Base-by-base conservation (phyloP, 1,140 invertebrate species). In the Dendroctonus ponderosae region DNA sequence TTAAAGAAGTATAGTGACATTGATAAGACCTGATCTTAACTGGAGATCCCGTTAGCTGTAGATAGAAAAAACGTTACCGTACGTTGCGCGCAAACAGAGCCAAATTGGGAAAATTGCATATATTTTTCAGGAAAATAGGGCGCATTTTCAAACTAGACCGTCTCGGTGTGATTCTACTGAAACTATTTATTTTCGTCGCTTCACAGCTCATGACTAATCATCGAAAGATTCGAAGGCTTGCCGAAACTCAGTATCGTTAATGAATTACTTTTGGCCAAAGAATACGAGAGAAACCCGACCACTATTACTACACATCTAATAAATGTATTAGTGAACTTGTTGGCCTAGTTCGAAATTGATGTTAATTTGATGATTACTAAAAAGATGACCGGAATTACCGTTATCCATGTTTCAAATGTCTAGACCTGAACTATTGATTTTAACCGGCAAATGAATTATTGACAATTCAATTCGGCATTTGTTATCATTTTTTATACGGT, bases 11-110 rank as follows among this genome's bases (percentile, higher is more conserved):
- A 56, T 54, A 64, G 62, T 66, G 63, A 66, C 63, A 66, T 53
- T 66, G 63, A 66, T 66, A 66, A 66, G 63, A 66, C 62, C 43
- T 64, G 62, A 64, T 64, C 62, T 64, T 64, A 64, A 64, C 63
- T 66, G 46, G 63, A 50, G 50, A 37, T 66, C 59, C 63, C 63
- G 63, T 66, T 66, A 54, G 14, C 5, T 14, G 14, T 1, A 38
- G 8, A 15, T 15, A 52, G 39, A 15, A 60, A 66, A 66, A 66
- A 59, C 38, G 15, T 14, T 26, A 66, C 63, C 63, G 63, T 66
- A 66, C 15, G 44, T 49, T 46, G 56, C 62, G 70, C 66, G 64
- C 57, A 44, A 49, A 41, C 67, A 68, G 44, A 62, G 62, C 54
- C 62, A 64, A 64, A 64, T 64, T 64, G 56, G 62, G 62, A 48